phyloP scores from a whole-genome alignment of 2,888 invertebrate genomes.

The Habroteleia sp. region DNA sequence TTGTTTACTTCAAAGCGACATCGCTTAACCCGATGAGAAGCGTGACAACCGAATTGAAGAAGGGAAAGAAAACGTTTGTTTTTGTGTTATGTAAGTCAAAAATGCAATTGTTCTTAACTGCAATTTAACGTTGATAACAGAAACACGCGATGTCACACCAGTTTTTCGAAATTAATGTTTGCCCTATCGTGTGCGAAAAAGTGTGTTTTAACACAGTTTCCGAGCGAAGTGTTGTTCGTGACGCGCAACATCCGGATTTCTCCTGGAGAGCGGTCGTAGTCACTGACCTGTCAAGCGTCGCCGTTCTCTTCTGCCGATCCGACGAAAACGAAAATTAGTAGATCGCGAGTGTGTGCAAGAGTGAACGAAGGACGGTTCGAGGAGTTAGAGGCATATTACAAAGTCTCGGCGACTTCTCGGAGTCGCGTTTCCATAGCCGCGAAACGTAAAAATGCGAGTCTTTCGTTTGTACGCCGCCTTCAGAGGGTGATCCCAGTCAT shows the following conservation, averaged over 20 bases:
- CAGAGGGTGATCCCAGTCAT: constrained; percentile 18
- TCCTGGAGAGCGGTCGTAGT: neutral
- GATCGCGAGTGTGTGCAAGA: constrained; percentile 1
- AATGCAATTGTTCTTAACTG: no score
- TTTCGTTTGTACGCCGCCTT: constrained; percentile 3
- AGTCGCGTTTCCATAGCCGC: neutral
- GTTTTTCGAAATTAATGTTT: no score
- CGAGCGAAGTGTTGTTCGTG: neutral
- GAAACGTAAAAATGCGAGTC: constrained; percentile 1
- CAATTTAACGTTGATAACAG: no score
- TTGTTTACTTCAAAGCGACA: no score
- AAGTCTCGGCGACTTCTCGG: neutral
- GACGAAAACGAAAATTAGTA: constrained; percentile 10
- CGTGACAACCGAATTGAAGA: no score
- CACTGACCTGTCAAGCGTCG: constrained; percentile 29
- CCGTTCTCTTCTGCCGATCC: neutral
- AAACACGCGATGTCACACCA: no score
- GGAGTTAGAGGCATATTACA: constrained; percentile 9
- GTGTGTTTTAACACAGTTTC: no score
- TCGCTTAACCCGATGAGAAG: no score
- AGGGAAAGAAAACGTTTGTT: no score
- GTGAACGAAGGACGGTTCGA: constrained; percentile 1
- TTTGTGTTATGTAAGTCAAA: no score
- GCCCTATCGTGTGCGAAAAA: no score
- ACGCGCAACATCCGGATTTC: neutral